Evolutionary conservation across 2,888 invertebrate species (phyloP), one percentile per base, ranked within the genome.

Genomic region (Apamea monoglypha): DNA sequence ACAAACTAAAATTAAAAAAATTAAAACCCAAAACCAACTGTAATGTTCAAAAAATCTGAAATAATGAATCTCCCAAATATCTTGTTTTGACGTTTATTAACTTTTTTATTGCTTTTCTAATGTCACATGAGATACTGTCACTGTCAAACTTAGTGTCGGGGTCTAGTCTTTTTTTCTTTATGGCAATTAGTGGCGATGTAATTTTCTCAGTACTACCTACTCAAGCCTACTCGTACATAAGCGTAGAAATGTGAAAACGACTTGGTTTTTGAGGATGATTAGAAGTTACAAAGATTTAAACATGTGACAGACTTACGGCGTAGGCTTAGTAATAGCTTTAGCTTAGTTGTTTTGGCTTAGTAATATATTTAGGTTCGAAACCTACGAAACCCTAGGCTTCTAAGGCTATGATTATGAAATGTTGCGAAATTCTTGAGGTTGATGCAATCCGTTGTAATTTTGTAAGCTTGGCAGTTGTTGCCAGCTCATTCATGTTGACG

Each of bases 401-500:
- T 18, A 32, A 21, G n/a, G n/a, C 14, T 3, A 25, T 0, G 40
- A 68, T 80, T 74, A 80, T 75, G 80, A 68, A 80, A 80, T 68
- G 29, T 75, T 68, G 53, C 40, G 67, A 74, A 80, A 80, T 75
- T 66, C 0, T 16, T 18, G 7, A 44, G 29, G 32, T 44, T 75
- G 59, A 80, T 80, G 80, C 29, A 80, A 80, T 79, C 40, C 10
- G 29, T 73, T 36, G 47, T 47, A 64, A 47, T 47, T 47, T 47
- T 16, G 16, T 47, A 47, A 76, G 32, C 32, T 40, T 79, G 66
- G 29, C 29, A 56, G 73, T 80, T 40, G 59, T 40, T 74, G 79
- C 80, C 74, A 80, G 74, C 80, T 80, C 67, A 80, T 61, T 73
- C 32, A 74, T 59, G 50, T 68, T 59, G 67, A 67, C 50, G n/a